Percentiles rank a stretch among this genome's conserved stretches.
phyloP scores from a whole-genome alignment of 1,140 invertebrate species.

The Zaprionus kolodkinae region DNA sequence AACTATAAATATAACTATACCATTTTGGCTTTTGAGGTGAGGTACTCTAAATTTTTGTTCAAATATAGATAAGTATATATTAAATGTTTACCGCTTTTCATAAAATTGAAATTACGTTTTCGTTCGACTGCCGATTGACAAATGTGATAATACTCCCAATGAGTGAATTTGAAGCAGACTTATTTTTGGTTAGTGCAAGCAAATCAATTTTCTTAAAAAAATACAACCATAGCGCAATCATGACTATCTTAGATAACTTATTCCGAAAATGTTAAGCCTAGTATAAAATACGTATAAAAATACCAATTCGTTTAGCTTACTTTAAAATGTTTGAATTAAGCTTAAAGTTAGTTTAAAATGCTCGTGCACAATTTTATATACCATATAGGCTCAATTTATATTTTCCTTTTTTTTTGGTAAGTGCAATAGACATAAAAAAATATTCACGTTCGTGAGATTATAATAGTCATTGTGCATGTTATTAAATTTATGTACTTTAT shows the following conservation, averaged over 20 bases:
- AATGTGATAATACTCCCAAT: neutral
- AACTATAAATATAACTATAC: neutral
- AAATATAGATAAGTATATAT: neutral
- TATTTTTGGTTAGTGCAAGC: neutral
- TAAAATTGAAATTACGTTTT: too few species aligned
- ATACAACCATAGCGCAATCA: slow-evolving; percentile 20
- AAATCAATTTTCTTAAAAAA: slow-evolving; percentile 5
- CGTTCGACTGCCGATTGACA: too few species aligned
- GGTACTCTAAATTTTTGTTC: neutral
- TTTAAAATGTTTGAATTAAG: neutral
- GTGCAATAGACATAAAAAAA: neutral
- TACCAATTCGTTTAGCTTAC: neutral
- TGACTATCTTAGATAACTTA: neutral
- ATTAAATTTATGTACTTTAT: slow-evolving; percentile 24
- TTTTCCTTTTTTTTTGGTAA: neutral
- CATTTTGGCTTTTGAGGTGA: slow-evolving; percentile 6
- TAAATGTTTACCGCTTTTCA: neutral
- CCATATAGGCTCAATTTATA: neutral
- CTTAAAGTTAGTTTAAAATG: neutral
- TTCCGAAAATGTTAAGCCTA: neutral
- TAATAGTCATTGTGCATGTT: neutral
- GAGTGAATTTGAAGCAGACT: neutral
- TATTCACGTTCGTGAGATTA: neutral
- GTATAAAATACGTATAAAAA: slow-evolving; percentile 9
- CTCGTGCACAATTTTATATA: slow-evolving; percentile 1